Conservation (phyloP, 2,888 invertebrate species). For the Syrphus vitripennis region DNA sequence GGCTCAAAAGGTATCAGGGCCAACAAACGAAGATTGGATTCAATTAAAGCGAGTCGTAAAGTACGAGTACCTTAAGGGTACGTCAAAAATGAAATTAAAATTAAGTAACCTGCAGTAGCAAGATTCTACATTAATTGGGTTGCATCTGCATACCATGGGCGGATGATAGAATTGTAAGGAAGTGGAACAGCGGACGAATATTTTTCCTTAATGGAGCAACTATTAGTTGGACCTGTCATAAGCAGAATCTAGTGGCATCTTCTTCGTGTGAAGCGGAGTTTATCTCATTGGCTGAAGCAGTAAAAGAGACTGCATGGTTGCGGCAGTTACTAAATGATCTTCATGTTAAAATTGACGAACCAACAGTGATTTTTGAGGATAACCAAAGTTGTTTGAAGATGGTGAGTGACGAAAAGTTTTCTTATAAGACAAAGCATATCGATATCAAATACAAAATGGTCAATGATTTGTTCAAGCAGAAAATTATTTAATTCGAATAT, state of each 20-base stretch:
- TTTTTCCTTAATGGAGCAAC: too few species aligned
- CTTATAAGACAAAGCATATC: neutral
- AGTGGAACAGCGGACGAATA: too few species aligned
- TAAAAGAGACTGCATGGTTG: neutral
- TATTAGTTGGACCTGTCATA: too few species aligned
- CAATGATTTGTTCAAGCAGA: neutral
- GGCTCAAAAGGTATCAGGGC: slow-evolving; percentile 32
- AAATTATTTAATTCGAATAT: neutral
- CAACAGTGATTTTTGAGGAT: too few species aligned
- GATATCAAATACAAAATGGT: neutral
- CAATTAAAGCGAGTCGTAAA: slow-evolving; percentile 46
- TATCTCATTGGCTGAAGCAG: neutral
- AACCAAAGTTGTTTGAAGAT: neutral
- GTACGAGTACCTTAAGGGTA: slow-evolving; percentile 9
- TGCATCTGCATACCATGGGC: neutral
- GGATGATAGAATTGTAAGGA: neutral
- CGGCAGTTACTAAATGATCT: neutral
- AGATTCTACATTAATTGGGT: neutral
- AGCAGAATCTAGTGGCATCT: too few species aligned
- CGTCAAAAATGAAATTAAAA: neutral
- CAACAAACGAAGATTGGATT: slow-evolving; percentile 28
- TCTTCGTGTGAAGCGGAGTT: neutral
- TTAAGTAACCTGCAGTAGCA: neutral
- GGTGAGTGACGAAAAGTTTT: neutral
- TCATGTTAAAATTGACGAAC: neutral